Evolutionary conservation across 2,888 invertebrate genomes (phyloP), one percentile per base, ranked within the genome.

Genomic region (Aporophyla lueneburgensis): DNA sequence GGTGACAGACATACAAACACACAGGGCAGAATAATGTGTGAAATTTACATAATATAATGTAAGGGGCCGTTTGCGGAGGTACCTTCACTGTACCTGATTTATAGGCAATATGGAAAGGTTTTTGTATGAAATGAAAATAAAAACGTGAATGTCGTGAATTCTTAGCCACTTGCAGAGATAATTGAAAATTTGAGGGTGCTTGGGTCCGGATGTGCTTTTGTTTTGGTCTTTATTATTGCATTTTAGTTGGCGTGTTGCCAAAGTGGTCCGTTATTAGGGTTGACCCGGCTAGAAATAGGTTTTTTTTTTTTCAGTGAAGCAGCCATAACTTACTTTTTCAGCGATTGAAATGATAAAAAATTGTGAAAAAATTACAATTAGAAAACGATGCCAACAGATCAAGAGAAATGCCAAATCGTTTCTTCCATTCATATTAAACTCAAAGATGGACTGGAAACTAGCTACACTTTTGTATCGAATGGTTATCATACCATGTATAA

Each of bases 1-100:
- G 85, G 85, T 91, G 92, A 92, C 92, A 92, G 91, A 92, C 90
- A 89, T 89, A 90, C 90, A 90, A 89, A 93, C 91, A 93, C 80
- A 88, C 84, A 84, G 78, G 70, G 74, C 83, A 86, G 87, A 91
- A 89, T 89, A 90, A 90, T 90, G 90, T 88, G 87, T 81, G 78
- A 85, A 87, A 92, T 92, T 93, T 91, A 89, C 92, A 91, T 92
- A 89, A 87, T 85, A 85, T 88, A 90, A 89, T 85, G 79, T 89
- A 86, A 80, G 68, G 59, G 74, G 54, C 71, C 78, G 78, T 76
- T 77, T 78, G 74, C 71, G 63, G 58, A 68, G 68, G 51, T 69
- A 61, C 65, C 59, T 66, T 51, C 69, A 24, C 56, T 53, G 68
- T 71, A 67, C 76, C 77, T 87, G 86, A 89, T 86, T 88, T 87